A percentile compares a stretch with the other conserved stretches of the same genome.
Evolutionary conservation across 2,888 invertebrate species (phyloP).

Genomic region (Drosophila silvestris): DNA sequence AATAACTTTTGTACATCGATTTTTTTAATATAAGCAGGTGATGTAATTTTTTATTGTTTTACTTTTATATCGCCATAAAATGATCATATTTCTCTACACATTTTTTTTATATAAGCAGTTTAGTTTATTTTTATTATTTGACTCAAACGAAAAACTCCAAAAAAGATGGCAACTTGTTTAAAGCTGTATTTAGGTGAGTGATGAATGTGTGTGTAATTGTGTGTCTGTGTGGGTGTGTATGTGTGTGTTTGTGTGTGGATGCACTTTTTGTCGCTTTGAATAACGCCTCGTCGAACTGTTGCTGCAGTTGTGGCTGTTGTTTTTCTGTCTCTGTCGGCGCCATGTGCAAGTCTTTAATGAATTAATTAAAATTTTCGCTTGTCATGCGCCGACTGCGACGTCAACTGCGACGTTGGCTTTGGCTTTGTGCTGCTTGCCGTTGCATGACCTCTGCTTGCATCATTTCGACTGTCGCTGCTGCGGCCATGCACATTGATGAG

Average conservation of each 20-base stretch:
- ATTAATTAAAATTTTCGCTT: slow-evolving; percentile 71
- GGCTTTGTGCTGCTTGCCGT: slow-evolving; percentile 25
- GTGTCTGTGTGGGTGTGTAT: neutral
- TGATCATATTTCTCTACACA: neutral
- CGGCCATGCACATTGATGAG: slow-evolving; percentile 48
- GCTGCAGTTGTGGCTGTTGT: slow-evolving; percentile 22
- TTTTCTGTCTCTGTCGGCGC: slow-evolving; percentile 39
- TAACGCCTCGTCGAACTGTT: slow-evolving; percentile 37
- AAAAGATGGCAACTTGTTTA: slow-evolving; percentile 2
- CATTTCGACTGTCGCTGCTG: slow-evolving; percentile 36
- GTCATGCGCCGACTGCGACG: slow-evolving; percentile 26
- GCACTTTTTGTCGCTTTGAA: slow-evolving; percentile 41
- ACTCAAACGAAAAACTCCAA: neutral
- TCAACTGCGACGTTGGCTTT: slow-evolving; percentile 15
- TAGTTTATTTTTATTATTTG: neutral
- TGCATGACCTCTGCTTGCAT: slow-evolving; percentile 70
- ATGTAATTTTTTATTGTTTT: neutral
- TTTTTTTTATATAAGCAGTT: neutral
- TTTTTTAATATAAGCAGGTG: too few species aligned
- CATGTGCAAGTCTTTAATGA: slow-evolving; percentile 71
- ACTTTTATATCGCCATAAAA: neutral
- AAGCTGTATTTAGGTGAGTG: neutral
- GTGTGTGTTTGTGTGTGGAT: slow-evolving; percentile 11
- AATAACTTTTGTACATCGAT: too few species aligned
- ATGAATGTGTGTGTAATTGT: neutral